phyloP scores from a whole-genome alignment of 2,113 vertebrate genomes.

The Onychostruthus taczanowskii region DNA sequence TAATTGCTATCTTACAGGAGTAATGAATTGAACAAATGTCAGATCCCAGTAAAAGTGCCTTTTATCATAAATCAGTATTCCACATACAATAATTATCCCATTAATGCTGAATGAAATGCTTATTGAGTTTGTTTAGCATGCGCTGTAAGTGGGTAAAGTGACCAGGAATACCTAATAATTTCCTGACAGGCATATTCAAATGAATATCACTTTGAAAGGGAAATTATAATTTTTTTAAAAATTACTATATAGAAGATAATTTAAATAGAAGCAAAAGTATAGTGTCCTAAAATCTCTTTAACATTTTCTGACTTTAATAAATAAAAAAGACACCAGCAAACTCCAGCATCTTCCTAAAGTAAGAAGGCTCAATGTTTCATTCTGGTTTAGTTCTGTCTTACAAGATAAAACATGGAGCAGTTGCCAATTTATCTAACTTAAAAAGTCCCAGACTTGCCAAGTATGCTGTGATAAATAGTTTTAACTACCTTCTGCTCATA shows the following conservation, averaged over 20 bases:
- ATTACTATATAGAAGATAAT: not conserved
- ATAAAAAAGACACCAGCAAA: not conserved
- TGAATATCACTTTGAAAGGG: not conserved
- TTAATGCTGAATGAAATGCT: conserved; percentile 44
- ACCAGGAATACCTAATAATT: not conserved
- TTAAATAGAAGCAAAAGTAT: not conserved
- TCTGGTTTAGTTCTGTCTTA: not conserved
- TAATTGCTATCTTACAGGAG: conserved; percentile 41
- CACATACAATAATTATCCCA: conserved; percentile 43
- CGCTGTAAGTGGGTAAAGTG: not conserved
- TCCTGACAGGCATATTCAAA: not conserved
- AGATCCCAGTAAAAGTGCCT: conserved; percentile 7
- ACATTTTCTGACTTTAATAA: not conserved
- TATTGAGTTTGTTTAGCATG: conserved; percentile 2
- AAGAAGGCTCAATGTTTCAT: not conserved
- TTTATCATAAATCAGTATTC: conserved; percentile 53
- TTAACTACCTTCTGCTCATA: not conserved
- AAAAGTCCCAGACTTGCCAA: conserved; percentile 5
- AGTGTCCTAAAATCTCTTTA: not conserved
- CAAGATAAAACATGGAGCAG: not conserved
- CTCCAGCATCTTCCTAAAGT: not conserved
- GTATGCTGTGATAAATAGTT: conserved; percentile 1
- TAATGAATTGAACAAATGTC: conserved; percentile 60
- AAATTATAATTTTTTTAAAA: not conserved
- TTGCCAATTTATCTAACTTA: conserved; percentile 26